Evolutionary conservation across 2,113 vertebrate genomes (phyloP).

Genomic region (Mus musculus): GRCm39 chr11:112158501-112159000

Average conservation of each 20-base stretch:
- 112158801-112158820: slow-evolving; percentile 61
- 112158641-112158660: slow-evolving; percentile 78
- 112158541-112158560: slow-evolving; percentile 87
- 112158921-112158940: slow-evolving; percentile 18
- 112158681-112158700: slow-evolving; percentile 80
- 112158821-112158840: slow-evolving; percentile 62
- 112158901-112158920: background rate
- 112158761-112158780: slow-evolving; percentile 71
- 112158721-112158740: slow-evolving; percentile 84
- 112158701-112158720: slow-evolving; percentile 86
- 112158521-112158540: slow-evolving; percentile 86
- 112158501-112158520: slow-evolving; percentile 86
- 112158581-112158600: slow-evolving; percentile 87
- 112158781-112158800: slow-evolving; percentile 63
- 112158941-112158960: slow-evolving; percentile 1
- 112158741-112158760: slow-evolving; percentile 78
- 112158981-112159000: slow-evolving; percentile 10
- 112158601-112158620: slow-evolving; percentile 85
- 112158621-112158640: slow-evolving; percentile 78
- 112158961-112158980: slow-evolving; percentile 56
- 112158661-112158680: slow-evolving; percentile 81
- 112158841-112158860: background rate
- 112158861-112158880: slow-evolving; percentile 48
- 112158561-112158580: slow-evolving; percentile 91
- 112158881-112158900: background rate